phyloP scores from a whole-genome alignment of 2,113 vertebrate genomes.

The Anoplopoma fimbria region DNA sequence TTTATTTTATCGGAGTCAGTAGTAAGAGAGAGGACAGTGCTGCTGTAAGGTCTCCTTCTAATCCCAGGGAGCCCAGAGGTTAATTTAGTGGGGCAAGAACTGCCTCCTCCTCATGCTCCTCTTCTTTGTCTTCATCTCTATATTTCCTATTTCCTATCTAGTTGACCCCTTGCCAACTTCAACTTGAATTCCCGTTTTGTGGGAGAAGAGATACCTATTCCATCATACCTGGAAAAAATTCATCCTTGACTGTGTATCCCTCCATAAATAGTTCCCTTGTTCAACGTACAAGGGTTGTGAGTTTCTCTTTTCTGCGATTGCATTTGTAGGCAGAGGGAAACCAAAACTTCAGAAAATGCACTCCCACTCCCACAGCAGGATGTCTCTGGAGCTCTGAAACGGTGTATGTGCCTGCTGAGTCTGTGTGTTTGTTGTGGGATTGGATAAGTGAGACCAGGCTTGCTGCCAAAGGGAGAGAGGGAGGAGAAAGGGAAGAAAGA shows the following conservation, averaged over 20 bases:
- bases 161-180: conserved; percentile 30
- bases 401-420: conserved; percentile 56
- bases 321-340: conserved; percentile 67
- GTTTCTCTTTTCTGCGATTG: conserved; percentile 52
- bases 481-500: conserved; percentile 59
- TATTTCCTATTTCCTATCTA: conserved; percentile 30
- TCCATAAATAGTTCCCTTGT: conserved; percentile 55
- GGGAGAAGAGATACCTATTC: conserved; percentile 13
- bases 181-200: conserved; percentile 34
- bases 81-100: conserved; percentile 67
- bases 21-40: conserved; percentile 44
- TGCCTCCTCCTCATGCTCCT: conserved; percentile 43
- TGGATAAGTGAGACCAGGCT: conserved; percentile 74
- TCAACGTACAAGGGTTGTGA: conserved; percentile 41
- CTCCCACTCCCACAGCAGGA: conserved; percentile 74
- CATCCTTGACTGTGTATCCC: conserved; percentile 18
- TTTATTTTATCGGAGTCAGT: conserved; percentile 76
- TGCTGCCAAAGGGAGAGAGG: conserved; percentile 66
- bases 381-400: conserved; percentile 76
- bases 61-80: conserved; percentile 68
- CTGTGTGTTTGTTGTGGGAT: conserved; percentile 71
- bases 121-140: conserved; percentile 46
- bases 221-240: conserved; percentile 25
- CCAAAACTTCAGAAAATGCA: conserved; percentile 67
- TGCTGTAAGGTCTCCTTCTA: conserved; percentile 65